Percentiles rank a stretch among this genome's conserved stretches.
These are phyloP conservation scores for Serripes groenlandicus DNA, from an alignment of 2,888 invertebrate genomes.

Conservation along the genomic window DNA sequence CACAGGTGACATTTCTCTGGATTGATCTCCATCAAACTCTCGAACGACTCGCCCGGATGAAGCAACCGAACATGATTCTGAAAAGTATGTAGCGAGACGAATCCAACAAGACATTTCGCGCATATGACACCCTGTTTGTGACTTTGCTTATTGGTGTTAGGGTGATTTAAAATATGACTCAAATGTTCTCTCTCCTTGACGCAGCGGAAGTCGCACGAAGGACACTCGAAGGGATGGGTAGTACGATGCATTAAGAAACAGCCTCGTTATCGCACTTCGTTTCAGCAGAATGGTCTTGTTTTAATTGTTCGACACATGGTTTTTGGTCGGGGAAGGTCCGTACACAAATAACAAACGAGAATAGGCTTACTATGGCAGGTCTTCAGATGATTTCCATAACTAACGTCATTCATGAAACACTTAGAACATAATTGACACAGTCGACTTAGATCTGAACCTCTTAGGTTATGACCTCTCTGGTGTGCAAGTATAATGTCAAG, in stretches of 20 bases:
- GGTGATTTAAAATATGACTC: constrained; percentile 4
- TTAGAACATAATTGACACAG: neutral
- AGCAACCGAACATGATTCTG: constrained; percentile 5
- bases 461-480: neutral
- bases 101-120: constrained; percentile 23
- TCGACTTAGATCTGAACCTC: neutral
- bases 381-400: neutral
- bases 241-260: neutral
- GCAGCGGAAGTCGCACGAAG: constrained; percentile 5
- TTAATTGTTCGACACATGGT: neutral
- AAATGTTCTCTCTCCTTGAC: neutral
- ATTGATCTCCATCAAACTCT: neutral
- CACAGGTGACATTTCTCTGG: constrained; percentile 13
- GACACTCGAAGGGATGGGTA: constrained; percentile 17
- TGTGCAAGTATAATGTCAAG: neutral
- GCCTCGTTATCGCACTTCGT: neutral
- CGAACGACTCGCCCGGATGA: neutral
- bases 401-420: neutral
- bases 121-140: constrained; percentile 10
- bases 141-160: neutral
- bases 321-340: neutral
- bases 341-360: neutral
- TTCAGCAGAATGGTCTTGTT: neutral
- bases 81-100: neutral
- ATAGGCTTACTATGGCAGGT: neutral